phyloP scores from a whole-genome alignment of 2,888 invertebrate genomes.

The Gastracanthus pulcherrimus region DNA sequence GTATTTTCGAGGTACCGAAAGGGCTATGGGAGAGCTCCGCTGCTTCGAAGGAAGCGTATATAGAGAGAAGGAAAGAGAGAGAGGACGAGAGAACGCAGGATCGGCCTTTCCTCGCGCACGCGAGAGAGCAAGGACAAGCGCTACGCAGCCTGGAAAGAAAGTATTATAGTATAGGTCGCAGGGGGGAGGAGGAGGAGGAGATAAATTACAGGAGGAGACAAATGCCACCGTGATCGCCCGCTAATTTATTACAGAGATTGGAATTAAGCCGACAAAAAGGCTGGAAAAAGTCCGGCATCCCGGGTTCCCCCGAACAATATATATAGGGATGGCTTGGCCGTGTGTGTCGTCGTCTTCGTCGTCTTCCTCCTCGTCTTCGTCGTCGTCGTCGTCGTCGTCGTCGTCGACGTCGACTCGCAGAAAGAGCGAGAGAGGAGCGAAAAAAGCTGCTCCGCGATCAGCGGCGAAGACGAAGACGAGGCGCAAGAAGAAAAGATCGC shows the following conservation, averaged over 20 bases:
- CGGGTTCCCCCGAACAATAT: constrained; percentile 72
- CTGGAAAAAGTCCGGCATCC: constrained; percentile 67
- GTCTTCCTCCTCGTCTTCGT: neutral
- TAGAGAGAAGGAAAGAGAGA: constrained; percentile 2
- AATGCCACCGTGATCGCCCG: constrained; percentile 76
- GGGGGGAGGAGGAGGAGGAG: constrained; percentile 63
- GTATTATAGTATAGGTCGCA: too few species aligned
- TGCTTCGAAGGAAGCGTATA: constrained; percentile 38
- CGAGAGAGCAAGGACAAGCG: constrained; percentile 33
- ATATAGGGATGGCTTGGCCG: too few species aligned
- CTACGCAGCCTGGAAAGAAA: constrained; percentile 22
- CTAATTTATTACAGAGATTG: constrained; percentile 75
- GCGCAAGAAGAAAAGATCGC: constrained; percentile 6
- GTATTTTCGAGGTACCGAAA: constrained; percentile 55
- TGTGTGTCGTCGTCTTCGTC: neutral
- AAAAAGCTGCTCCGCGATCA: constrained; percentile 31
- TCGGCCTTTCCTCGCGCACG: constrained; percentile 39
- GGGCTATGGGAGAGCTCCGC: too few species aligned
- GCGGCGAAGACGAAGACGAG: constrained; percentile 5
- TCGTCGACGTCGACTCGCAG: too few species aligned
- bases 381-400: neutral
- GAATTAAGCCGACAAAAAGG: constrained; percentile 75
- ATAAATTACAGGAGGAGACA: constrained; percentile 73
- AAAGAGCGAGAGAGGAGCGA: constrained; percentile 37
- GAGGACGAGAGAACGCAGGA: constrained; percentile 20